Evolutionary conservation across 2,888 invertebrate genomes (phyloP), one percentile per base, ranked within the genome.

Genomic region (Bhutanitis thaidina): DNA sequence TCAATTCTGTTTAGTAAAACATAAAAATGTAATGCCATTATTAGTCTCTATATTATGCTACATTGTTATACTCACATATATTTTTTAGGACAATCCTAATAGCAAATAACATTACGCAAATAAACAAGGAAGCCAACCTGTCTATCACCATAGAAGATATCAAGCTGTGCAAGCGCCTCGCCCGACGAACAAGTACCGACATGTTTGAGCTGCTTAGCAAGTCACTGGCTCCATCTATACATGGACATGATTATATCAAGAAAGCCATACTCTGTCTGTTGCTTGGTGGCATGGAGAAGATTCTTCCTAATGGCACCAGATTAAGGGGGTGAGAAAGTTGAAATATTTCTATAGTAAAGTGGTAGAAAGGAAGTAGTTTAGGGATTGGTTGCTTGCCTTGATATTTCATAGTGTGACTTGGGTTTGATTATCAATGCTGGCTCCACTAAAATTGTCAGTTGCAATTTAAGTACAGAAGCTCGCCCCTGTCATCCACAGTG

Each of bases 181-280:
- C 94, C 0, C 94, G 91, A 62, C 90, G 91, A 46, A 91, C 94
- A 48, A 92, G 91, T 12, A 90, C 91, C 38, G 94, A 97, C 76
- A 95, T 98, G 57, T 99, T 98, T 74, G 96, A 98, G 48, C 79
- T 97, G 53, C 89, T 99, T 29, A 92, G 97, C 47, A 95, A 95
- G 68, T 99, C 99, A 0, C 83, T 99, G 46, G 99, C 99, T 0
- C 99, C 99, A 0, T 98, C 99, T 0, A 99, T 99, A 71, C 97
- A 98, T 66, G 99, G 99, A 0, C 97, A 99, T 69, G 95, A 97
- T 25, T 98, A 94, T 71, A 97, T 99, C 7, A 99, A 99, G 82
- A 96, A 96, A 73, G 99, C 99, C 0, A 96, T 99, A 55, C 89
- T 99, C 20, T 98, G 98, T 72, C 91, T 98, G 68, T 80, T 99